These are phyloP conservation scores for Aegithalos caudatus DNA, from an alignment of 2,113 vertebrate species.

Conservation along the genomic window DNA sequence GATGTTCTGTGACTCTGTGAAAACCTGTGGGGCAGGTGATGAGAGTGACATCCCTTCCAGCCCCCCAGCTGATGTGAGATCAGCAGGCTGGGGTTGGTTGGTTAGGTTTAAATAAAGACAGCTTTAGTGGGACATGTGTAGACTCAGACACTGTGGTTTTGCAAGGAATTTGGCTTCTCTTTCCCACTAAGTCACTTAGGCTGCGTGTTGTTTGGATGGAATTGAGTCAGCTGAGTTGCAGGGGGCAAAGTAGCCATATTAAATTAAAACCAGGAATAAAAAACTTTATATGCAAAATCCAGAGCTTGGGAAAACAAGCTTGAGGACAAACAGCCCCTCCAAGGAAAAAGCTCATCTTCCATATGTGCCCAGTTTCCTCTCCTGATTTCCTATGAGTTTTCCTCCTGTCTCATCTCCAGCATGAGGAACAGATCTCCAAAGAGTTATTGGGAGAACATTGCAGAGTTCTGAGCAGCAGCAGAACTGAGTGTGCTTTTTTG, in stretches of 20 bases:
- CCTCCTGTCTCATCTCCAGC: background rate
- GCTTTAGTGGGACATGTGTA: background rate
- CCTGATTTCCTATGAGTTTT: background rate
- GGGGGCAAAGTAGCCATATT: background rate
- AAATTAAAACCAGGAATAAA: constrained; percentile 8
- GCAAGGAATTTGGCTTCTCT: constrained; percentile 30
- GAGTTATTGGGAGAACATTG: background rate
- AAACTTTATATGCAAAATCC: background rate
- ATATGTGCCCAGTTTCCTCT: background rate
- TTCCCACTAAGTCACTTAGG: background rate
- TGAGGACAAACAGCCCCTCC: background rate
- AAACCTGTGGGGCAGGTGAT: background rate
- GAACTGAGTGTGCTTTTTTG: background rate
- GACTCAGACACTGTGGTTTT: constrained; percentile 16
- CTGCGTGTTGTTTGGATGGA: background rate
- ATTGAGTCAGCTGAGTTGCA: background rate
- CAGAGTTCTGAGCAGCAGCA: background rate
- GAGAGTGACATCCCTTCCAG: background rate
- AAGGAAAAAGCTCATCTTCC: background rate
- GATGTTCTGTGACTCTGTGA: background rate
- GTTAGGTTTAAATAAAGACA: background rate
- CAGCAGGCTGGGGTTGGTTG: background rate
- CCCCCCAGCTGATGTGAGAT: background rate
- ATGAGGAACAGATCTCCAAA: background rate
- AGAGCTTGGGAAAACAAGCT: background rate